Evolutionary conservation across 1,140 invertebrate genomes (phyloP).

Genomic region (Dendroctonus ponderosae): DNA sequence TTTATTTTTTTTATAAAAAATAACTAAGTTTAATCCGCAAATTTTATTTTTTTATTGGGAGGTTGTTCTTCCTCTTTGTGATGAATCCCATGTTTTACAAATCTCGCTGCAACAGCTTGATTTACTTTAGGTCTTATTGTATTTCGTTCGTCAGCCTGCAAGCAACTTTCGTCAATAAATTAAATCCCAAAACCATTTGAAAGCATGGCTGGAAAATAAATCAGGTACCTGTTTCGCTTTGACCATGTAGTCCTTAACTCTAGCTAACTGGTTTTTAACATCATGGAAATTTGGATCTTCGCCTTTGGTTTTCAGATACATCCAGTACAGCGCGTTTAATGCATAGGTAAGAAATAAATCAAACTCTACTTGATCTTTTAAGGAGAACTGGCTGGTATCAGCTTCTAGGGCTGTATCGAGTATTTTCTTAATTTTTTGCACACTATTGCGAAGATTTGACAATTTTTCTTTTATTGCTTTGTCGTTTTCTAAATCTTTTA

Average conservation of each 20-base stretch:
- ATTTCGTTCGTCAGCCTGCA: conserved; percentile 53
- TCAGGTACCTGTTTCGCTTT: conserved; percentile 56
- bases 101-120: conserved; percentile 57
- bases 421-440: conserved; percentile 55
- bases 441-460: conserved; percentile 53
- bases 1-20: too few relatives aligned
- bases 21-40: conserved; percentile 33
- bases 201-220: background rate
- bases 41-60: conserved; percentile 40
- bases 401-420: conserved; percentile 52
- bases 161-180: background rate
- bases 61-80: conserved; percentile 25
- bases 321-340: conserved; percentile 61
- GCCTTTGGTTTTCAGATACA: conserved; percentile 58
- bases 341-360: conserved; percentile 60
- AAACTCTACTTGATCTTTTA: conserved; percentile 60
- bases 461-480: conserved; percentile 54
- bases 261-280: conserved; percentile 58
- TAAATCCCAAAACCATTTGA: background rate
- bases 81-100: conserved; percentile 56
- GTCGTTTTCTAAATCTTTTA: conserved; percentile 50
- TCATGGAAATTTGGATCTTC: conserved; percentile 57
- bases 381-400: conserved; percentile 52
- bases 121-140: conserved; percentile 58
- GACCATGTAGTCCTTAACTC: conserved; percentile 59